These are phyloP conservation scores for Drosophila antonietae DNA, from an alignment of 2,888 invertebrate genomes.

Conservation along the genomic window DNA sequence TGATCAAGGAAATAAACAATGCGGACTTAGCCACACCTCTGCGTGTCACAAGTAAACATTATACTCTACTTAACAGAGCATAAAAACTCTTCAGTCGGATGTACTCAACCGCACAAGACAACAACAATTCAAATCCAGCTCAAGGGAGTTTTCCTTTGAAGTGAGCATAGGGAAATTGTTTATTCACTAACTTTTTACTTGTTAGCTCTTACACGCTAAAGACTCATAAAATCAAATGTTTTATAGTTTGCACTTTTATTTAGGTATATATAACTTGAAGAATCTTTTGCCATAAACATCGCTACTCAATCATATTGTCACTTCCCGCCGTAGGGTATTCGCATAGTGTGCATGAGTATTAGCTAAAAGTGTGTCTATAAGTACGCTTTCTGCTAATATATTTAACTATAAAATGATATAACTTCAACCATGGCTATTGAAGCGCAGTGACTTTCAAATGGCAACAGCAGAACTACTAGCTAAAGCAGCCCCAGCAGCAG, in stretches of 20 bases:
- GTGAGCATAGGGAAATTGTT: not conserved
- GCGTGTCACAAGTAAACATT: too few species aligned
- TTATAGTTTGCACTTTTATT: too few species aligned
- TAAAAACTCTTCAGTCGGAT: not conserved
- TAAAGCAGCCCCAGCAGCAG: conserved; percentile 14
- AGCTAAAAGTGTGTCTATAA: not conserved
- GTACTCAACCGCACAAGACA: not conserved
- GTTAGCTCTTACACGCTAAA: not conserved
- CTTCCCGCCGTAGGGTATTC: not conserved
- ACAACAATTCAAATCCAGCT: not conserved
- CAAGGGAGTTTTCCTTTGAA: not conserved
- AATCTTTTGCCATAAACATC: not conserved
- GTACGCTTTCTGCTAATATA: conserved; percentile 25
- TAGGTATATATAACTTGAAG: not conserved
- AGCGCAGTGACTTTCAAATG: conserved; percentile 36
- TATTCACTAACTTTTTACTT: not conserved
- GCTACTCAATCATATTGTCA: too few species aligned
- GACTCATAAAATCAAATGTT: too few species aligned
- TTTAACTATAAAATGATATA: conserved; percentile 21
- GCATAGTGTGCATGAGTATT: not conserved
- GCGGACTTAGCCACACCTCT: too few species aligned
- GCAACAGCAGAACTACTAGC: conserved; percentile 23
- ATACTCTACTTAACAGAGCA: not conserved
- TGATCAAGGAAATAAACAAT: too few species aligned
- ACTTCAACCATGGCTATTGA: conserved; percentile 27